phyloP scores from a whole-genome alignment of 1,140 invertebrate species.

The Drosophila pachea region DNA sequence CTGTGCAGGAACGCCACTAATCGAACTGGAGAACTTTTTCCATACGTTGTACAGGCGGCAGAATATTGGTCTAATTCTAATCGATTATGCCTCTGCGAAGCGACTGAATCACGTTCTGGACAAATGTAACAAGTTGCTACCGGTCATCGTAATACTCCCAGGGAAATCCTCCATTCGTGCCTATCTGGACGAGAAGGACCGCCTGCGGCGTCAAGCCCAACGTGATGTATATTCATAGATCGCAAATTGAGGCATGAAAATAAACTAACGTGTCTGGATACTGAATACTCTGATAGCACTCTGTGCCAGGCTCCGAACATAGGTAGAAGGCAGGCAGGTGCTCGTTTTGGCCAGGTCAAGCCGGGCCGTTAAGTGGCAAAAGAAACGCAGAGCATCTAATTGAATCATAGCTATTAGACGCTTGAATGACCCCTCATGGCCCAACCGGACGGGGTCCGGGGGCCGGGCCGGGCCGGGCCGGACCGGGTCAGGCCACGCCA shows the following conservation, averaged over 20 bases:
- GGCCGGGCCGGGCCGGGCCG: no score
- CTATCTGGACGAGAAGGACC: constrained; percentile 53
- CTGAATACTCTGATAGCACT: no score
- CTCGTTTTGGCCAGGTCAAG: no score
- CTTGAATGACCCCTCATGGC: constrained; percentile 6
- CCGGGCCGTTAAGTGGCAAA: no score
- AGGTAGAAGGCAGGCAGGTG: no score
- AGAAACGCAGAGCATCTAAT: constrained; percentile 18
- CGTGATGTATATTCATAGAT: constrained; percentile 34
- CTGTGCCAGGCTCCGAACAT: no score
- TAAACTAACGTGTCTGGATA: constrained; percentile 23
- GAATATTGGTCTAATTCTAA: constrained; percentile 48
- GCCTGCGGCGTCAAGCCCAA: constrained; percentile 29
- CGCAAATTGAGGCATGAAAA: not conserved
- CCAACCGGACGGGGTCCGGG: no score
- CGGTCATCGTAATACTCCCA: constrained; percentile 41
- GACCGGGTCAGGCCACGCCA: no score
- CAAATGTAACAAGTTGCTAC: constrained; percentile 37
- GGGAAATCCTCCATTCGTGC: constrained; percentile 33
- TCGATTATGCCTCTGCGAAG: constrained; percentile 37
- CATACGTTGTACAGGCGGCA: constrained; percentile 9
- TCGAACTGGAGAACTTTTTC: constrained; percentile 46
- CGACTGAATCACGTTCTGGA: constrained; percentile 23
- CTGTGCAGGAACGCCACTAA: constrained; percentile 16
- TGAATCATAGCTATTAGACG: constrained; percentile 48